A percentile compares a stretch with the other conserved stretches of the same genome.
phyloP scores from a whole-genome alignment of 2,797 vertebrate genomes.

The Nothura maculosa region DNA sequence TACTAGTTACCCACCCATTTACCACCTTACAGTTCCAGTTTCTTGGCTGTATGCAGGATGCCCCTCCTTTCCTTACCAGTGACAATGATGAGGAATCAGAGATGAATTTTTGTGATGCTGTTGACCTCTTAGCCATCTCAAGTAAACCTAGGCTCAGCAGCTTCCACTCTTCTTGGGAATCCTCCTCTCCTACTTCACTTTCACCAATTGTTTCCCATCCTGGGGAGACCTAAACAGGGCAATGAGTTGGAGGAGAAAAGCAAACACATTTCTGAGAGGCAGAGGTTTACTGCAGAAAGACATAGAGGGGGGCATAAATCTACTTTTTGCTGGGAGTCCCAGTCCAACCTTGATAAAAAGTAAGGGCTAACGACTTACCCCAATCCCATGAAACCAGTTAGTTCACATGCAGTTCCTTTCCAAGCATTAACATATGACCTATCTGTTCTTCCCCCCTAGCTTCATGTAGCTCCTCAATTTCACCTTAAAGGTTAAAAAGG shows the following conservation, averaged over 20 bases:
- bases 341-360: neutral
- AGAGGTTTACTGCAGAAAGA: neutral
- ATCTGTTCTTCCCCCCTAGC: conserved; percentile 25
- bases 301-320: neutral
- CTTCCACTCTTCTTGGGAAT: neutral
- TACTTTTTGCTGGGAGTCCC: neutral
- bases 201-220: neutral
- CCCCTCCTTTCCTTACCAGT: neutral
- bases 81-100: neutral
- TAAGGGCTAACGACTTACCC: neutral
- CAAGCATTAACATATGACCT: conserved; percentile 1
- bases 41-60: neutral
- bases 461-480: conserved; percentile 40
- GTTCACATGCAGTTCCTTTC: neutral
- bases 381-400: fast-evolving
- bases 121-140: neutral
- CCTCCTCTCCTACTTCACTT: neutral
- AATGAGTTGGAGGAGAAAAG: neutral
- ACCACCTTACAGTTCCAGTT: neutral
- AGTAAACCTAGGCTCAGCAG: neutral
- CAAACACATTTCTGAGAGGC: neutral
- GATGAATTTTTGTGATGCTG: fast-evolving
- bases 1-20: neutral
- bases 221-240: neutral
- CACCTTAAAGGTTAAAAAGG: conserved; percentile 20